phyloP scores from a whole-genome alignment of 2,888 invertebrate genomes.

The Kryphioiulus occultus region DNA sequence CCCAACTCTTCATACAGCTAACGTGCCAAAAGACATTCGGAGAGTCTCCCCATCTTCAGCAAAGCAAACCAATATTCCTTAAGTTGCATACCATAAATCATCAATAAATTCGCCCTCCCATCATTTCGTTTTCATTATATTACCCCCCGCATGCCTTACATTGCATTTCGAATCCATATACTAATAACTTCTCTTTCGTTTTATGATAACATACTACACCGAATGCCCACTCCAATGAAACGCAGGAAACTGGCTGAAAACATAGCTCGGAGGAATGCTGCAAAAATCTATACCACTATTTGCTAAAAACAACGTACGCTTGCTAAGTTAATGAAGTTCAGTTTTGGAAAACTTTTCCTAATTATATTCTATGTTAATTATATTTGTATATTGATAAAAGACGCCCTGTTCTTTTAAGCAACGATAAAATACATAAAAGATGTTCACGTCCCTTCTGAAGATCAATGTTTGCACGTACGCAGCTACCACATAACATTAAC shows the following conservation, averaged over 20 bases:
- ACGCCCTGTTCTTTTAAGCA: neutral
- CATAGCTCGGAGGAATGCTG: neutral
- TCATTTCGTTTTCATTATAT: constrained; percentile 40
- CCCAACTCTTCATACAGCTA: neutral
- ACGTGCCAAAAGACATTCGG: constrained; percentile 26
- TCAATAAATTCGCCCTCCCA: constrained; percentile 28
- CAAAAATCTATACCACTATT: neutral
- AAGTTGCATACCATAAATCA: neutral
- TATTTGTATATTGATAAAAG: neutral
- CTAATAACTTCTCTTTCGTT: constrained; percentile 40
- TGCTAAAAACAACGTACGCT: neutral
- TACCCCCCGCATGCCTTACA: constrained; percentile 15
- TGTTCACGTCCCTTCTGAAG: neutral
- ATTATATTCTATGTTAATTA: neutral
- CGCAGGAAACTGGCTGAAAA: neutral
- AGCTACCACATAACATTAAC: neutral
- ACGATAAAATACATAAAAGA: neutral
- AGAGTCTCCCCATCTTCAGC: neutral
- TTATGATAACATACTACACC: neutral
- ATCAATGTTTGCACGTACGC: neutral
- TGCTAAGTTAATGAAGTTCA: neutral
- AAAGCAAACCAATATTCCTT: neutral
- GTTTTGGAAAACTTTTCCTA: neutral
- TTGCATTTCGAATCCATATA: constrained; percentile 33
- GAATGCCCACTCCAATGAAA: neutral